phyloP scores from a whole-genome alignment of 2,797 vertebrate genomes.

The Leptatherina wallacei region DNA sequence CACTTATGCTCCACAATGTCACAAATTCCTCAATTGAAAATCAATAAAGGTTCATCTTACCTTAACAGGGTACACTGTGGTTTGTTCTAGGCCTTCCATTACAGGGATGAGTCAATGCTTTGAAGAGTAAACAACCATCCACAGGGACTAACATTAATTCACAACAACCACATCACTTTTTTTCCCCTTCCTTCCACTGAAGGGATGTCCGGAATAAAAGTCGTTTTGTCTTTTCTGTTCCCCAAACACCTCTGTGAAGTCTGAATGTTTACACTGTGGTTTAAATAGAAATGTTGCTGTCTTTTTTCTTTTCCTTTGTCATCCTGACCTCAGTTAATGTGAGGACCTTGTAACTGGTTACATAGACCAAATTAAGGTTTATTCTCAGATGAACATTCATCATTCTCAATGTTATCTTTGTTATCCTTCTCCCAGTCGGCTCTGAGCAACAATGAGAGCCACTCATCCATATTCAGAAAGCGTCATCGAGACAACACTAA shows the following conservation, averaged over 20 bases:
- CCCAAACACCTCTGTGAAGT: background rate
- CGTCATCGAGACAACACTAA: slow-evolving; percentile 53
- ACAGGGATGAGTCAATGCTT: slow-evolving; percentile 26
- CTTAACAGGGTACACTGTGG: background rate
- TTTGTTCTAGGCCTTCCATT: slow-evolving; percentile 21
- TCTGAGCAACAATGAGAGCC: slow-evolving; percentile 42
- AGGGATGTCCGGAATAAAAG: slow-evolving; percentile 13
- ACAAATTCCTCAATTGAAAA: slow-evolving; percentile 5
- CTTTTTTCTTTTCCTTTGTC: background rate
- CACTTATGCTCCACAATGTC: background rate
- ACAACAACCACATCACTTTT: background rate
- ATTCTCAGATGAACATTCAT: slow-evolving; percentile 41
- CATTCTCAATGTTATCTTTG: slow-evolving; percentile 42
- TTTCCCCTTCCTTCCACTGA: background rate
- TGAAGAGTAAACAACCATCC: slow-evolving; percentile 30
- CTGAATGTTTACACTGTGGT: background rate
- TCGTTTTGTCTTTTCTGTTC: background rate
- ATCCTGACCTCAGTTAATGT: slow-evolving; percentile 12
- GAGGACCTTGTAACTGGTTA: slow-evolving; percentile 25
- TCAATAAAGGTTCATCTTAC: slow-evolving; percentile 28
- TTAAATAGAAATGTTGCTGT: background rate
- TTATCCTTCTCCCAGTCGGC: slow-evolving; percentile 36
- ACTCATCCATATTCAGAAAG: slow-evolving; percentile 61
- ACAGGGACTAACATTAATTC: slow-evolving; percentile 19
- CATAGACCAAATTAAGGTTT: slow-evolving; percentile 51